These are phyloP conservation scores for Mesodorylaimus sp. DNA, from an alignment of 2,888 invertebrate genomes.

Conservation along the genomic window DNA sequence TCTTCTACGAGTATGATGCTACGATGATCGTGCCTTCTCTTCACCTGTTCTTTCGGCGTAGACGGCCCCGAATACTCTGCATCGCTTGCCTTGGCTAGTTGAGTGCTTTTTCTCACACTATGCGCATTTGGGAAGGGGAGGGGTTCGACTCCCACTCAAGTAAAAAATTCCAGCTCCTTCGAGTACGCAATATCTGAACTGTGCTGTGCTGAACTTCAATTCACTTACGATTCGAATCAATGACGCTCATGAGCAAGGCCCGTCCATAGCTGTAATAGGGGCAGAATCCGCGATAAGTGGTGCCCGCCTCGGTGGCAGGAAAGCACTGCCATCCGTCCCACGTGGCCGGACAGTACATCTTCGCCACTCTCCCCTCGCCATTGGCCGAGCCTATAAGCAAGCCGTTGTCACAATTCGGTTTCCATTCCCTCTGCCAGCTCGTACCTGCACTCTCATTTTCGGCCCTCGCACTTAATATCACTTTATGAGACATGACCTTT, in stretches of 20 bases:
- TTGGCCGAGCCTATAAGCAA: not conserved
- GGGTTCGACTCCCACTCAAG: not conserved
- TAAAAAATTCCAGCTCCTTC: too few species aligned
- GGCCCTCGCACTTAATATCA: not conserved
- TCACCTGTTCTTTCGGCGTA: too few species aligned
- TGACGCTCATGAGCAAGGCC: not conserved
- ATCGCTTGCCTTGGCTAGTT: too few species aligned
- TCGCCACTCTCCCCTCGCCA: not conserved
- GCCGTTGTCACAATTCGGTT: too few species aligned
- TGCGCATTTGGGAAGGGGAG: too few species aligned
- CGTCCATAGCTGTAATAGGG: conserved; percentile 5
- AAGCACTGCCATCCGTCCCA: conserved; percentile 30
- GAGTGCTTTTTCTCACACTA: too few species aligned
- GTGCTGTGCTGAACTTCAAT: not conserved
- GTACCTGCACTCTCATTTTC: too few species aligned
- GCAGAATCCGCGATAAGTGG: not conserved
- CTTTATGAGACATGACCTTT: not conserved
- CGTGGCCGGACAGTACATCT: conserved; percentile 20
- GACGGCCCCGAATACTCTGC: too few species aligned
- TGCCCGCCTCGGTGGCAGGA: conserved; percentile 14
- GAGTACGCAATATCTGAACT: too few species aligned
- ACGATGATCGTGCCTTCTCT: too few species aligned
- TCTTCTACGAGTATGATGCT: too few species aligned
- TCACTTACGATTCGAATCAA: not conserved
- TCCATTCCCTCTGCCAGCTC: too few species aligned